Evolutionary conservation across 1,140 invertebrate genomes (phyloP), one percentile per base, ranked within the genome.

Genomic region (Hylaeus anthracinus): DNA sequence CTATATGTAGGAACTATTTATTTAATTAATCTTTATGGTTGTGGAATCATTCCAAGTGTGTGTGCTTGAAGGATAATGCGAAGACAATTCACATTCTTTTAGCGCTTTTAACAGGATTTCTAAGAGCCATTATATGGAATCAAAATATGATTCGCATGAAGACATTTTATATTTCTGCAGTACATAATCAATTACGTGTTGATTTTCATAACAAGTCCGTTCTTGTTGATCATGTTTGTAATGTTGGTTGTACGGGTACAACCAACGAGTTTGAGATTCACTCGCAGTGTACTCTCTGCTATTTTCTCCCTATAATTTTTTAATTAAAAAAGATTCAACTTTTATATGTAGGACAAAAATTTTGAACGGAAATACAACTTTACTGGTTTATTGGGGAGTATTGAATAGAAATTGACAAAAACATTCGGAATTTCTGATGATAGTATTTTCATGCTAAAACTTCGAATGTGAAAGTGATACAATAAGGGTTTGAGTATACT

Each of bases 1-100:
- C 8, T 58, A 70, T 55, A 60, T 14, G 15, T 71, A 69, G 70
- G 48, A 45, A 72, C 14, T 41, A 72, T 51, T 73, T 43, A 65
- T 76, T 81, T 73, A 67, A 2, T 51, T 51, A 10, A 65, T 56
- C 43, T 66, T 63, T 15, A 51, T 39, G 43, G 3, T 43, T 43
- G 2, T 58, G 9, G 37, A 56, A 51, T 43, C 26, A 51, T 75
- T 45, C 8, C 15, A 51, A 70, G 55, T 43, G 39, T 51, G 8
- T n/a, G 41, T 26, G 10, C 41, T 48, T 45, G 56, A 73, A 67
- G 48, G 26, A 65, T 26, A 69, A 56, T 78, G 56, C n/a, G 64
- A 79, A 71, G 56, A 64, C 6, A 41, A n/a, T 4, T 72, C 45
- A 69, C 37, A n/a, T 58, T 41, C 8, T 48, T 51, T 48, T 39